Evolutionary conservation across 2,888 invertebrate species (phyloP), one percentile per base, ranked within the genome.

Genomic region (Oxyscelio sp.): DNA sequence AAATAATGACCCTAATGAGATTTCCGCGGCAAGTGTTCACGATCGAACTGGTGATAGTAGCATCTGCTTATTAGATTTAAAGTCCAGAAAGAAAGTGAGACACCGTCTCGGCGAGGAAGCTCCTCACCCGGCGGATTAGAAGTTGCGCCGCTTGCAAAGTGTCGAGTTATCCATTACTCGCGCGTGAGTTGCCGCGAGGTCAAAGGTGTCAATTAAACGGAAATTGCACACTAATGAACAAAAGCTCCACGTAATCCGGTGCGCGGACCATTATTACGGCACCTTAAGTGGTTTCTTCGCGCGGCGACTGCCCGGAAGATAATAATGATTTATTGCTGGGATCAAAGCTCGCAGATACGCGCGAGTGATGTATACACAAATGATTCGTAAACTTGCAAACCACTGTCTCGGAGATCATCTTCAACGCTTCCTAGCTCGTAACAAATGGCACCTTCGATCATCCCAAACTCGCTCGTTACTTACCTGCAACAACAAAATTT

Each of bases 131-230:
- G 50, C 40, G 38, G 85, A 77, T 81, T 81, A 73, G 63, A 81
- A 70, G 59, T 74, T 73, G 73, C 66, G 45, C 50, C 34, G 80
- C 58, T 80, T 59, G 75, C 80, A 70, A 81, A 85, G 80, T 77
- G 84, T 81, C 86, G 86, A 86, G 87, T 88, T 89, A 90, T 89
- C 87, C 88, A 89, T 90, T 89, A 90, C 90, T 78, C 78, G 86
- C 83, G 83, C 88, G 88, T 82, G 85, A 85, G 87, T 54, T 70
- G 83, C 77, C 63, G 85, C 78, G 87, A 85, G 89, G 87, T 88
- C 87, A 90, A 87, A 91, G 90, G 90, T 91, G 91, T 91, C 92
- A 92, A 91, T 92, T 92, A 92, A 91, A 92, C 88, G 85, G 89
- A 90, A 91, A 92, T 91, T 89, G 90, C 88, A 74, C 87, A 89